Percentiles rank a stretch among this genome's conserved stretches.
These are phyloP conservation scores for Poecilia gillii DNA, from an alignment of 2,797 vertebrate species.

Conservation along the genomic window DNA sequence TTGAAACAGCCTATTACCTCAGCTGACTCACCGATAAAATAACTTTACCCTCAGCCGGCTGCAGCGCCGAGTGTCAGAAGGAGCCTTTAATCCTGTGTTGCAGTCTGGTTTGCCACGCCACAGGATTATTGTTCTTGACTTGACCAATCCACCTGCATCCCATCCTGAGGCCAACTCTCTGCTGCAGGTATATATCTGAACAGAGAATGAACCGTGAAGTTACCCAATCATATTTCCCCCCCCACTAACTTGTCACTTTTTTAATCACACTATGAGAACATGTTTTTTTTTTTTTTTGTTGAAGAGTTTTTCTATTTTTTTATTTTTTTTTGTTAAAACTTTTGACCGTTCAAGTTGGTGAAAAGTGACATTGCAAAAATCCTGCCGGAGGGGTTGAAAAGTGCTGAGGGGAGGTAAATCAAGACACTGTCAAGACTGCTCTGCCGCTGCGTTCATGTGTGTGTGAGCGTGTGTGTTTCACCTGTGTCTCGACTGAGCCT, in stretches of 20 bases:
- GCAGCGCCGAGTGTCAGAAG: slow-evolving; percentile 77
- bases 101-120: slow-evolving; percentile 58
- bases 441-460: slow-evolving; percentile 29
- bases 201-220: slow-evolving; percentile 29
- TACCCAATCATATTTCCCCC: background rate
- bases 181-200: slow-evolving; percentile 25
- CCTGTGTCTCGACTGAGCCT: slow-evolving; percentile 66
- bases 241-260: slow-evolving; percentile 1
- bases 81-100: slow-evolving; percentile 72
- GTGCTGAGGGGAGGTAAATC: slow-evolving; percentile 78
- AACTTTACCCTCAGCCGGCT: slow-evolving; percentile 70
- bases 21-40: slow-evolving; percentile 70
- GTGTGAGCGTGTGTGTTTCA: slow-evolving; percentile 46
- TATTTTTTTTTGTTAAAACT: slow-evolving; percentile 55
- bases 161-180: slow-evolving; percentile 31
- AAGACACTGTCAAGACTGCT: slow-evolving; percentile 73
- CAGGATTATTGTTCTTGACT: slow-evolving; percentile 49
- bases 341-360: slow-evolving; percentile 62
- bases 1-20: slow-evolving; percentile 53
- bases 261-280: slow-evolving; percentile 37
- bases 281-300: slow-evolving; percentile 3
- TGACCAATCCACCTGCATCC: slow-evolving; percentile 52
- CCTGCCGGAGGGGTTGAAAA: slow-evolving; percentile 73
- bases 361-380: slow-evolving; percentile 72
- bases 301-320: slow-evolving; percentile 55